Base-by-base conservation (phyloP, 2,113 vertebrate species). In the Tylochromis polylepis region DNA sequence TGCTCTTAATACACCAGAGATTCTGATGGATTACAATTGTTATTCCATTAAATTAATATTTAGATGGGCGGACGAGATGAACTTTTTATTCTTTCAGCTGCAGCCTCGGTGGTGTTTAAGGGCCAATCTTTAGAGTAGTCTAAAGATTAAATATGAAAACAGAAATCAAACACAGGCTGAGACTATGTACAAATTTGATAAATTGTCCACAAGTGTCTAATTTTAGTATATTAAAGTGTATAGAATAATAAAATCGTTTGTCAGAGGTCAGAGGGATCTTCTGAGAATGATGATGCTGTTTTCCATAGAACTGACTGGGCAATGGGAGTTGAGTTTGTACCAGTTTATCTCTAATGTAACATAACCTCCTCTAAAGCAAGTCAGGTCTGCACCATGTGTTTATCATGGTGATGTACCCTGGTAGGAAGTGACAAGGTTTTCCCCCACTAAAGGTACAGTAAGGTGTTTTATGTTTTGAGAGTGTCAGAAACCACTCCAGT, bases 281-380 rank as follows among this genome's bases (percentile, higher is more conserved):
- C 38, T 46, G 36, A 24, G 65, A 24, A 8, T 4, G 65, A 12
- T 0, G 0, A 70, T 16, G 2, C 14, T 4, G 14, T 70, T 70
- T 27, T 70, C 38, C 0, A 16, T 4, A 72, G 5, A 2, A 72
- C 0, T 27, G 67, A 29, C 0, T 72, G 41, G 14, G 8, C 22
- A 18, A 14, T 1, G 22, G 34, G 34, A 38, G 20, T 0, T 46
- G 14, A 72, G 38, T 46, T 46, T 27, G 43, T 46, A 72, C 22
- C 22, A 0, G 67, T 72, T 72, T 18, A 0, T 27, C 67, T 11
- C 41, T 49, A 49, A 72, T 49, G 22, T 22, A 27, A 0, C 0
- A 27, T 18, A 46, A 11, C 8, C 0, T 72, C 22, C 0, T 16
- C 41, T 46, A 46, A 11, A 43, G 8, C 38, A 27, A n/a, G 22